A percentile compares a stretch with the other conserved stretches of the same genome.
phyloP scores from a whole-genome alignment of 2,888 invertebrate genomes.

The Dioctria rufipes region DNA sequence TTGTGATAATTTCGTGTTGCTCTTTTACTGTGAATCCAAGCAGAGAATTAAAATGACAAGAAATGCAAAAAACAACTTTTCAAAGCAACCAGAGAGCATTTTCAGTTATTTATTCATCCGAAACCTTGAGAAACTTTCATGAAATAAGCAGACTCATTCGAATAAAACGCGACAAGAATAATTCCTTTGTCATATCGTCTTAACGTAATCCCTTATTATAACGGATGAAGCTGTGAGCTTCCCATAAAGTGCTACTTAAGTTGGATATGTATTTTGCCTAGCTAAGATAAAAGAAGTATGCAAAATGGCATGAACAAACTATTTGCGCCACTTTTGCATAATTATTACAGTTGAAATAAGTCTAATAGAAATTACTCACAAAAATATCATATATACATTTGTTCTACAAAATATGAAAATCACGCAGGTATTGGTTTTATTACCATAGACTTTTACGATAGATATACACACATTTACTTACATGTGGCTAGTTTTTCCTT shows the following conservation, averaged over 20 bases:
- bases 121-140: conserved; percentile 16
- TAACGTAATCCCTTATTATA: neutral
- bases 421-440: too few species aligned
- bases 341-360: neutral
- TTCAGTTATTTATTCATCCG: conserved; percentile 43
- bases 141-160: conserved; percentile 37
- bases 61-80: conserved; percentile 19
- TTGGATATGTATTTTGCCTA: neutral
- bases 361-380: neutral
- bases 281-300: neutral
- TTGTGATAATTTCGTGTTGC: conserved; percentile 30
- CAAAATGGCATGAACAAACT: neutral
- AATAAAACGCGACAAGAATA: conserved; percentile 50
- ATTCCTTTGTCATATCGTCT: conserved; percentile 37
- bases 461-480: too few species aligned
- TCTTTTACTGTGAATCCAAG: neutral
- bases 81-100: conserved; percentile 4
- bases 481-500: too few species aligned
- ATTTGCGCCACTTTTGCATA: neutral
- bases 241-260: too few species aligned
- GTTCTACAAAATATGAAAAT: too few species aligned
- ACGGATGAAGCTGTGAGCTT: neutral
- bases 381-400: too few species aligned
- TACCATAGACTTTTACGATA: too few species aligned
- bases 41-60: neutral